Evolutionary conservation across 1,140 invertebrate species (phyloP).

Genomic region (Antheraea mylitta): DNA sequence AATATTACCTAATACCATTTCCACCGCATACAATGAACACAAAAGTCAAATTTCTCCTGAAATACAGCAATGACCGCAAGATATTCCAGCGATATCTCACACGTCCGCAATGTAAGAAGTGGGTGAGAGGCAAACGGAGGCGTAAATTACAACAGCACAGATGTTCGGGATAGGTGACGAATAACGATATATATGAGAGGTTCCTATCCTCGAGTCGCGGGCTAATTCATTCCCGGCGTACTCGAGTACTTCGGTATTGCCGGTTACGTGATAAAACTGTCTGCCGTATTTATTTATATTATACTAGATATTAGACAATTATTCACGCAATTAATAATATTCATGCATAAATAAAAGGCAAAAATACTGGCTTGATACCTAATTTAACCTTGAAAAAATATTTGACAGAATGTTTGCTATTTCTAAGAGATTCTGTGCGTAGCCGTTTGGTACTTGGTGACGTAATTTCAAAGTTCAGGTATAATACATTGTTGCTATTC

Average conservation of each 20-base stretch:
- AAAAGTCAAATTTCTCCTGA: constrained; percentile 12
- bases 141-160: constrained; percentile 25
- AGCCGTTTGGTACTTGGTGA: too few relatives aligned
- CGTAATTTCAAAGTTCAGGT: too few relatives aligned
- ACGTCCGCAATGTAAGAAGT: constrained; percentile 7
- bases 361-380: too few relatives aligned
- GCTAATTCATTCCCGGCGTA: constrained; percentile 11
- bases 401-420: too few relatives aligned
- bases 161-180: constrained; percentile 28
- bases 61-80: constrained; percentile 14
- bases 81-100: constrained; percentile 15
- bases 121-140: constrained; percentile 9
- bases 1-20: neutral
- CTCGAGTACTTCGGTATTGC: neutral
- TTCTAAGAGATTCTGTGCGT: too few relatives aligned
- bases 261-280: neutral
- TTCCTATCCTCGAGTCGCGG: neutral
- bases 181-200: constrained; percentile 16
- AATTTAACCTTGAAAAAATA: too few relatives aligned
- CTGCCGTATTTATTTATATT: neutral
- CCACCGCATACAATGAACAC: neutral
- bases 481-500: too few relatives aligned
- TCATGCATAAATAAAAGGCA: neutral
- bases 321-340: neutral
- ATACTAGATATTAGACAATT: neutral